Conservation (phyloP, 2,113 vertebrate species). For the Heloderma charlesbogerti region DNA sequence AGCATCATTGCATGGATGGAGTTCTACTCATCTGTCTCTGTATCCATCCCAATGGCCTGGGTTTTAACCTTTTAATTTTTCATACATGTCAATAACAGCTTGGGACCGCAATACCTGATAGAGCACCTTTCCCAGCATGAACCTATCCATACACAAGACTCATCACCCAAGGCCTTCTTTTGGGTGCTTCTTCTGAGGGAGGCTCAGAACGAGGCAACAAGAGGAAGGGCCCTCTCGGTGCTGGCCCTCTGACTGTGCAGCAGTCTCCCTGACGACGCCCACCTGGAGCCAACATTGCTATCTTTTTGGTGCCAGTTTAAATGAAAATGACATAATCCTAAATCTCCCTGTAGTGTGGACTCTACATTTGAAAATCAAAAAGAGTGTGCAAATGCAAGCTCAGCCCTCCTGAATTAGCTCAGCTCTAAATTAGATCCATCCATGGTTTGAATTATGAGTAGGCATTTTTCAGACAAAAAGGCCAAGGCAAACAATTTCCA, state of each 20-base stretch:
- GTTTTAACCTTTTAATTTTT: too few species aligned
- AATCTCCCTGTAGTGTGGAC: background rate
- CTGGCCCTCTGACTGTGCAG: too few species aligned
- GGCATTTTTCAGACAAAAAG: background rate
- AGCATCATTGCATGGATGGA: background rate
- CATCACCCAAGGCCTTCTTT: too few species aligned
- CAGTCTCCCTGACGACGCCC: too few species aligned
- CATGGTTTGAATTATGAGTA: background rate
- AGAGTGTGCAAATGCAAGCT: slow-evolving; percentile 7
- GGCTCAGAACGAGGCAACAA: too few species aligned
- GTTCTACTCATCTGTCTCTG: background rate
- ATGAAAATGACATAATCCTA: background rate
- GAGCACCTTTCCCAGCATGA: too few species aligned
- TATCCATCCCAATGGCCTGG: background rate
- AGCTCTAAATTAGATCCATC: background rate
- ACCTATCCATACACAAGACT: too few species aligned
- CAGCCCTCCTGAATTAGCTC: background rate
- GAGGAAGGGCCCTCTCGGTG: too few species aligned
- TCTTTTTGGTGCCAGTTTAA: too few species aligned
- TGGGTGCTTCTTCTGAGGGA: too few species aligned
- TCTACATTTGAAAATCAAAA: background rate
- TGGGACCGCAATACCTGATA: too few species aligned
- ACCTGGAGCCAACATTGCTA: too few species aligned
- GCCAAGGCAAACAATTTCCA: background rate
- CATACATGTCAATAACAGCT: background rate